Percentiles rank a stretch among this genome's conserved stretches.
Conservation (phyloP, 23 tunicate species). For the Halocynthia aurantium region DNA sequence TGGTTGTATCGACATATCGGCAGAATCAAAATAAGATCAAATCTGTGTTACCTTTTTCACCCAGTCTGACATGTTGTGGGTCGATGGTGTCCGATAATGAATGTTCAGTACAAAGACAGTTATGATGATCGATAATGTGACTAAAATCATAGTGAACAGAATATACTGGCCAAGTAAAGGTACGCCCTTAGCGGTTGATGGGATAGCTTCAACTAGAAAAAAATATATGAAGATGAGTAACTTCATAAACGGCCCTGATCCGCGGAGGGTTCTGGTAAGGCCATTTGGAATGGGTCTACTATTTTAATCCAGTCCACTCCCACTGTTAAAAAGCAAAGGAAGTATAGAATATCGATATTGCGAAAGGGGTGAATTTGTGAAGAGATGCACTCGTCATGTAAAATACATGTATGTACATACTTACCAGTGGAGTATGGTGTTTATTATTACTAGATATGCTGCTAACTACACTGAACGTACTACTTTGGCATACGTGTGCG, state of each 20-base stretch:
- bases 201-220: constrained; percentile 85
- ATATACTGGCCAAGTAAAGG: constrained; percentile 93
- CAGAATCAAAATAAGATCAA: too few relatives aligned
- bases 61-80: constrained; percentile 84
- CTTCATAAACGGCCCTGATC: too few relatives aligned
- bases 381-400: not conserved
- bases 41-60: constrained; percentile 58
- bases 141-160: constrained; percentile 93
- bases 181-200: constrained; percentile 96
- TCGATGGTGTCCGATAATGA: constrained; percentile 88
- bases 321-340: not conserved
- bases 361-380: not conserved
- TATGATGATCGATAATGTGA: constrained; percentile 84
- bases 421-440: too few relatives aligned
- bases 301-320: not conserved
- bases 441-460: too few relatives aligned
- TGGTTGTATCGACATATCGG: too few relatives aligned
- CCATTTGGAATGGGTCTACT: not conserved
- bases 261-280: too few relatives aligned
- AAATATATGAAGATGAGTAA: not conserved
- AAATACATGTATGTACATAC: not conserved
- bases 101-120: constrained; percentile 88
- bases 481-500: too few relatives aligned
- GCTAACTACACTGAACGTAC: too few relatives aligned
- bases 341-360: too few relatives aligned